Conservation (phyloP, 2,888 invertebrate genomes). For the Timema podura region DNA sequence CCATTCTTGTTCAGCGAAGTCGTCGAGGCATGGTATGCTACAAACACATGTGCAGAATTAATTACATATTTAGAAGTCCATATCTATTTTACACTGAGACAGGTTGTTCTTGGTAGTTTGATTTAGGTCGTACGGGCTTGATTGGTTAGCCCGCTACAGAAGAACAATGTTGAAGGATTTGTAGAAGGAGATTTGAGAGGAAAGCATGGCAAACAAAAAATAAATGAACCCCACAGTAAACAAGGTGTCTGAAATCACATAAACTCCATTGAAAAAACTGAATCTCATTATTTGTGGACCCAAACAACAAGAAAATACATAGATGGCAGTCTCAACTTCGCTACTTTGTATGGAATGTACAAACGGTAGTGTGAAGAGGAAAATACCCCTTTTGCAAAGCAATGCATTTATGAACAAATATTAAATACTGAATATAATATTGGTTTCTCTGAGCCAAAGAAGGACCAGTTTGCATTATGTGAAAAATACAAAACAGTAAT, state of each 20-base stretch:
- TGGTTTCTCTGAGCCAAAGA: slow-evolving; percentile 14
- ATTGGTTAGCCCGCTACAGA: too few species aligned
- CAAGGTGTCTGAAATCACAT: slow-evolving; percentile 33
- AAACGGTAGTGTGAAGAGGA: background rate
- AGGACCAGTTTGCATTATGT: slow-evolving; percentile 12
- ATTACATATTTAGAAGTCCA: too few species aligned
- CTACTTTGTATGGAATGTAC: slow-evolving; percentile 35
- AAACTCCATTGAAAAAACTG: slow-evolving; percentile 35
- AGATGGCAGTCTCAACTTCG: slow-evolving; percentile 36
- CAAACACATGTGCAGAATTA: too few species aligned
- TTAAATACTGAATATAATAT: slow-evolving; percentile 20
- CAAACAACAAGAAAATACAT: slow-evolving; percentile 35
- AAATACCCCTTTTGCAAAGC: slow-evolving; percentile 9
- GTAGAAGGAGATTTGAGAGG: slow-evolving; percentile 31
- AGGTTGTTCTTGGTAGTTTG: too few species aligned
- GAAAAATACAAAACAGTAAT: background rate
- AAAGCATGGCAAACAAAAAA: slow-evolving; percentile 31
- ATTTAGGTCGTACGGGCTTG: too few species aligned
- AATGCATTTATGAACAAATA: slow-evolving; percentile 13
- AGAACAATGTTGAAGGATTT: slow-evolving; percentile 25
- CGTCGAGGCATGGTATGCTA: too few species aligned
- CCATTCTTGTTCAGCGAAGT: too few species aligned
- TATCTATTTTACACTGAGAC: too few species aligned
- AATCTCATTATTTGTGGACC: slow-evolving; percentile 35
- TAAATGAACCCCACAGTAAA: slow-evolving; percentile 23